Evolutionary conservation across 2,797 vertebrate species (phyloP).

Genomic region (Mallotus villosus): DNA sequence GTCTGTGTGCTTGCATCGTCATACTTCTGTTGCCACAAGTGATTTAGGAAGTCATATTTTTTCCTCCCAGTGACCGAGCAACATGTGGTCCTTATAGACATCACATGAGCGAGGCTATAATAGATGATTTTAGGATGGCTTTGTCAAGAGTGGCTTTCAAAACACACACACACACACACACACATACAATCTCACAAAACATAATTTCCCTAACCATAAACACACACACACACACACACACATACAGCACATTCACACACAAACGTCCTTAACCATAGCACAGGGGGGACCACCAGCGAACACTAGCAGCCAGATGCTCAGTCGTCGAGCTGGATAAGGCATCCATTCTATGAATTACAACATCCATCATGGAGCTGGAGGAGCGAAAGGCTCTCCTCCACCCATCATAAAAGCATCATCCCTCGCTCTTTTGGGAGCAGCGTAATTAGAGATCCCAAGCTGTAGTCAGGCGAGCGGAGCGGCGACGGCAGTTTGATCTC

Average conservation of each 20-base stretch:
- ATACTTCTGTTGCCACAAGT: conserved; percentile 57
- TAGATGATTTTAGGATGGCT: conserved; percentile 67
- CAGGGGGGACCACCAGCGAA: conserved; percentile 63
- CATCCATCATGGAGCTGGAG: conserved; percentile 50
- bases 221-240: conserved; percentile 55
- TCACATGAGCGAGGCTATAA: conserved; percentile 63
- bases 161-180: conserved; percentile 15
- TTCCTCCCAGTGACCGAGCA: conserved; percentile 66
- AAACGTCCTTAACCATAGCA: conserved; percentile 65
- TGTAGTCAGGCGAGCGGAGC: conserved; percentile 54
- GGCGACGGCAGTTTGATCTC: conserved; percentile 40
- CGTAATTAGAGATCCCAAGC: conserved; percentile 60
- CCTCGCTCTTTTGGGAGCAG: conserved; percentile 44
- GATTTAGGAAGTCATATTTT: conserved; percentile 71
- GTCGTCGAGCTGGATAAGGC: conserved; percentile 49
- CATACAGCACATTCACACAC: conserved; percentile 49
- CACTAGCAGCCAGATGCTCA: conserved; percentile 32
- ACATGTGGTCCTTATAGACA: conserved; percentile 76
- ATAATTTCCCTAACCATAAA: conserved; percentile 36
- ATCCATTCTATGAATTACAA: conserved; percentile 51
- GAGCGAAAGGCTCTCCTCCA: conserved; percentile 53
- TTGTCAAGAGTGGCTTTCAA: conserved; percentile 55
- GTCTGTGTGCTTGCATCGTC: conserved; percentile 39
- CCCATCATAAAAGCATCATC: conserved; percentile 60
- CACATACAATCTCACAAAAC: neutral